Percentiles rank a stretch among this genome's conserved stretches.
Evolutionary conservation across 2,113 vertebrate genomes (phyloP).

Genomic region (Arizona elegans): DNA sequence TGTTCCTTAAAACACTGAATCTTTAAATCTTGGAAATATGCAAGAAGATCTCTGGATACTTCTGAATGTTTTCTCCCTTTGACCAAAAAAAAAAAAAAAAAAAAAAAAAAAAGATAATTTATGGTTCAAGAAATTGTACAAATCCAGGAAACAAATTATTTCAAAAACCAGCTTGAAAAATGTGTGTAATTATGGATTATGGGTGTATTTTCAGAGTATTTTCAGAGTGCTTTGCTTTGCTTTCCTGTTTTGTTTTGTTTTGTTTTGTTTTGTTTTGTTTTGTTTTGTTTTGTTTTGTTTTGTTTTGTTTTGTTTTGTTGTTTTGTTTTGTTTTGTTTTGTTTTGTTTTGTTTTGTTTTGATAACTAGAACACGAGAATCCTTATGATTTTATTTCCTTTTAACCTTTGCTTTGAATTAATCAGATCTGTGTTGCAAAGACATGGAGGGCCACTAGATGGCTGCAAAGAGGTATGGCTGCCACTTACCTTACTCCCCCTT

Average conservation of each 20-base stretch:
- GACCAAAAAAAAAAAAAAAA: neutral
- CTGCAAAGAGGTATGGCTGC: neutral
- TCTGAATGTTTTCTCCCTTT: neutral
- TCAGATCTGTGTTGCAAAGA: neutral
- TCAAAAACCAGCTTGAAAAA: neutral
- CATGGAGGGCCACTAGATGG: neutral
- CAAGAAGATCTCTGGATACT: neutral
- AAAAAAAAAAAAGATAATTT: neutral
- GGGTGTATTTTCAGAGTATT: too few species aligned
- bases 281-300: too few species aligned
- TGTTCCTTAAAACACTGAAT: neutral
- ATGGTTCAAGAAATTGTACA: neutral
- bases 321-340: neutral
- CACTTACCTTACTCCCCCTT: neutral
- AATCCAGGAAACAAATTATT: neutral
- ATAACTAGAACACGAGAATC: accelerated
- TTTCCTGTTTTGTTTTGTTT: neutral
- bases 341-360: neutral
- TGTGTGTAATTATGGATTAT: too few species aligned
- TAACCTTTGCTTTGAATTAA: neutral
- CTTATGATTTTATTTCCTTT: neutral
- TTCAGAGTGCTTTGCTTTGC: neutral
- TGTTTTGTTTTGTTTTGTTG: too few species aligned
- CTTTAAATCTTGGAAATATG: neutral
- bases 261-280: too few species aligned